Percentiles rank a stretch among this genome's conserved stretches.
phyloP scores from a whole-genome alignment of 2,888 invertebrate species.

The Ligdia adustata region DNA sequence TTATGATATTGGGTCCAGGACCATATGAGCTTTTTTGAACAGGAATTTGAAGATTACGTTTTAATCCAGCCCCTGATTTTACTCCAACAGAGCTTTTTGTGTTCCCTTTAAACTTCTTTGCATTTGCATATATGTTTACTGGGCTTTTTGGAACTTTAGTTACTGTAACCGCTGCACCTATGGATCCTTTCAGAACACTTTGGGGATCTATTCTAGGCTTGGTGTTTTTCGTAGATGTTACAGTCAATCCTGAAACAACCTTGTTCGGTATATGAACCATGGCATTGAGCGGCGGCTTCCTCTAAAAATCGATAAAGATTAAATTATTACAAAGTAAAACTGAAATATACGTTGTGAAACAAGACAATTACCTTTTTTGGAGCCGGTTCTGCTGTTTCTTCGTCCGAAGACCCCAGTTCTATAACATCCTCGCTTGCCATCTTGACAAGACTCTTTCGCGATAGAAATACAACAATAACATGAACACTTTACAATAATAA shows the following conservation, averaged over 20 bases:
- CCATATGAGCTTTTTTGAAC: not conserved
- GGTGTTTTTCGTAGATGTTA: constrained; percentile 50
- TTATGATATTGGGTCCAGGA: not conserved
- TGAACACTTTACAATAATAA: not conserved
- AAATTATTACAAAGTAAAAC: not conserved
- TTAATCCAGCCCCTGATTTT: constrained; percentile 15
- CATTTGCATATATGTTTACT: constrained; percentile 43
- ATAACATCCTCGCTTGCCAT: constrained; percentile 76
- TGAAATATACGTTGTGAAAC: too few relatives aligned
- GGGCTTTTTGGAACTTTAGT: constrained; percentile 41
- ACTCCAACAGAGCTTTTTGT: not conserved
- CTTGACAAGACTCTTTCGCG: too few relatives aligned
- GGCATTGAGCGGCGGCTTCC: constrained; percentile 62
- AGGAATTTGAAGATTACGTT: constrained; percentile 20
- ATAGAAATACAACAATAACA: too few relatives aligned
- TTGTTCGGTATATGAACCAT: constrained; percentile 72
- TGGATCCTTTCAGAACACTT: constrained; percentile 33
- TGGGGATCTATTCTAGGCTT: constrained; percentile 32
- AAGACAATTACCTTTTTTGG: constrained; percentile 68
- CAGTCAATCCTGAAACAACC: constrained; percentile 49
- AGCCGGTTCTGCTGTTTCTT: constrained; percentile 62
- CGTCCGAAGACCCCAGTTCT: constrained; percentile 76
- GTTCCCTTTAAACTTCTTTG: constrained; percentile 43
- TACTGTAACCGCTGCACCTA: constrained; percentile 44
- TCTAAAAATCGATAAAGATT: constrained; percentile 49